Evolutionary conservation across 1,140 invertebrate genomes (phyloP), one percentile per base, ranked within the genome.

Genomic region (Zaprionus ghesquierei): DNA sequence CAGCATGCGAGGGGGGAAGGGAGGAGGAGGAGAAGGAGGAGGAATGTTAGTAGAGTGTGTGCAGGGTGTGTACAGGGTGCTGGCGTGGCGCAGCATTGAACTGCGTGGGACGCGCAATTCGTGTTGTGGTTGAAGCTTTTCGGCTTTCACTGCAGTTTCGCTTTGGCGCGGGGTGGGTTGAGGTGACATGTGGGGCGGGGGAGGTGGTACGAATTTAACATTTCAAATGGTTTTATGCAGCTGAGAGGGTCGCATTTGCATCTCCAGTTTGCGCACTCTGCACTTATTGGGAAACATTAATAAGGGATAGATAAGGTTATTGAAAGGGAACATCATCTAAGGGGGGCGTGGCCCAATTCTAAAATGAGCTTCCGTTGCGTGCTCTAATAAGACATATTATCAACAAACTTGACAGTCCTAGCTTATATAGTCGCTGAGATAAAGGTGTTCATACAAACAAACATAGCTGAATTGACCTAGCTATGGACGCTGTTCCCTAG

Each of bases 181-280:
- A 25, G 22, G 1, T 1, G 13, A 3, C 1, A 0, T 18, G 38
- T 8, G 2, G 15, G 0, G 2, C 5, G n/a, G n/a, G 35, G 9
- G 22, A 4, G 41, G 4, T 25, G 15, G 25, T 58, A 6, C 27
- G 38, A 58, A 53, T 65, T 71, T 58, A 71, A 65, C 61, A 56
- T 73, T 69, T 73, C 55, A 72, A 66, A 50, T 59, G 49, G 54
- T 53, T 69, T 22, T 22, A 15, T 69, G 69, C 54, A 38, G 23
- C 23, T 64, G 25, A 58, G 31, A 53, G 33, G 20, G 27, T 38
- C 53, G 44, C 71, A 63, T 69, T 74, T 62, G 65, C 63, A 55
- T 55, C 20, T 44, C 15, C 31, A 18, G 46, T 20, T 22, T 20
- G 18, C 3, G 22, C 8, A 41, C 35, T n/a, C 35, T 41, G 35